Percentiles rank a stretch among this genome's conserved stretches.
phyloP scores from a whole-genome alignment of 2,113 vertebrate genomes.

The Nerophis lumbriciformis region DNA sequence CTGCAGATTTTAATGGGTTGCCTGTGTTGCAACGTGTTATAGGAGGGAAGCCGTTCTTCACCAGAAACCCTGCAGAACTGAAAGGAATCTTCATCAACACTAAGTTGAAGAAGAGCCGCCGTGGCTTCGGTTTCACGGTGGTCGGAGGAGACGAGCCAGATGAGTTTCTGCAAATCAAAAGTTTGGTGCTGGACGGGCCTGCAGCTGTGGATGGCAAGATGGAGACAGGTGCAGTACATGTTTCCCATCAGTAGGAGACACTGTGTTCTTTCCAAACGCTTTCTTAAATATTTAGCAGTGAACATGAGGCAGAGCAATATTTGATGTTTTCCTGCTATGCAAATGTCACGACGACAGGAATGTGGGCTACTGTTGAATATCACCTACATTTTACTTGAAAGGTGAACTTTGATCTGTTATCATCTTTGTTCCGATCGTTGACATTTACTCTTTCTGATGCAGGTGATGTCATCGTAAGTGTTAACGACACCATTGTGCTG shows the following conservation, averaged over 20 bases:
- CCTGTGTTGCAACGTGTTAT: conserved; percentile 9
- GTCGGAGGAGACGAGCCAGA: conserved; percentile 96
- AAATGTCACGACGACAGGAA: neutral
- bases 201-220: conserved; percentile 95
- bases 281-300: neutral
- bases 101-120: conserved; percentile 92
- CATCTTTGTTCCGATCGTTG: neutral
- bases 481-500: conserved; percentile 94
- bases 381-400: neutral
- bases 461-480: conserved; percentile 97
- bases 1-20: neutral
- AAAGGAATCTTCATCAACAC: conserved; percentile 98
- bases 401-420: neutral
- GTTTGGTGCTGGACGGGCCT: conserved; percentile 92
- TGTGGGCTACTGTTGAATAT: neutral
- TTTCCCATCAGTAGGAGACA: conserved; percentile 38
- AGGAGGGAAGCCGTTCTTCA: conserved; percentile 96
- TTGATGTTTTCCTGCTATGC: neutral
- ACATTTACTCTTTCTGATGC: conserved; percentile 15
- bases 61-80: conserved; percentile 92
- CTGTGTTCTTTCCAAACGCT: conserved; percentile 37
- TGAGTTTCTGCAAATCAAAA: conserved; percentile 98
- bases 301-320: neutral
- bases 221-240: conserved; percentile 87
- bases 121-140: conserved; percentile 96